Evolutionary conservation across 2,888 invertebrate genomes (phyloP), one percentile per base, ranked within the genome.

Genomic region (Caenorhabditis angaria): DNA sequence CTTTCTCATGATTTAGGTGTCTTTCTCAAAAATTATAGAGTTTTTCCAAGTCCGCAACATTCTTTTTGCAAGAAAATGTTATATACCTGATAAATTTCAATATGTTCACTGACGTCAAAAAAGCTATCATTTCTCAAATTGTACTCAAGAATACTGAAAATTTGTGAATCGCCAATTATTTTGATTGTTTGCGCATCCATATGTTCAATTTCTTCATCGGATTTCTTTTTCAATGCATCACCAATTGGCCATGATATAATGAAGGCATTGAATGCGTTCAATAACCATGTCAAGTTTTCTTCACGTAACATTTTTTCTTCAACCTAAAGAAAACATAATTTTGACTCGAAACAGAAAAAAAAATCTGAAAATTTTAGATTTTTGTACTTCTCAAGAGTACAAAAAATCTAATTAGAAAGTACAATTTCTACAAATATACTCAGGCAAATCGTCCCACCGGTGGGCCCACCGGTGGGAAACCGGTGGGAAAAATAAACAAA

Each of bases 21-120:
- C 8, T 27, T 25, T 25, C 18, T 32, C 3, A 48, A 27, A 20
- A 12, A 29, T 14, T 20, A 0, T 14, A 25, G 18, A 32, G n/a
- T 56, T 27, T 8, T 35, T 35, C 35, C 6, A 35, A 10, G 35
- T 14, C 14, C 14, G 8, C 41, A 47, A 12, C 29, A 59, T 28
- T 47, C 10, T 35, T 41, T 6, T 24, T 32, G 14, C 53, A 32
- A 28, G n/a, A n/a, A n/a, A n/a, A 32, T 32, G 12, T 32, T 27
- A 25, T 61, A 12, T 35, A 82, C 84, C 76, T 85, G 83, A 68
- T 87, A 87, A 25, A 87, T 76, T 57, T 86, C 85, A 68, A 87
- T 80, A 63, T 86, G 87, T 47, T 87, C 84, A 50, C 76, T 78
- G 29, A 87, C 80, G 64, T 87, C 87, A 58, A 87, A 85, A n/a